Evolutionary conservation across 2,888 invertebrate genomes (phyloP), one percentile per base, ranked within the genome.

Genomic region (Heliothis peltigera): DNA sequence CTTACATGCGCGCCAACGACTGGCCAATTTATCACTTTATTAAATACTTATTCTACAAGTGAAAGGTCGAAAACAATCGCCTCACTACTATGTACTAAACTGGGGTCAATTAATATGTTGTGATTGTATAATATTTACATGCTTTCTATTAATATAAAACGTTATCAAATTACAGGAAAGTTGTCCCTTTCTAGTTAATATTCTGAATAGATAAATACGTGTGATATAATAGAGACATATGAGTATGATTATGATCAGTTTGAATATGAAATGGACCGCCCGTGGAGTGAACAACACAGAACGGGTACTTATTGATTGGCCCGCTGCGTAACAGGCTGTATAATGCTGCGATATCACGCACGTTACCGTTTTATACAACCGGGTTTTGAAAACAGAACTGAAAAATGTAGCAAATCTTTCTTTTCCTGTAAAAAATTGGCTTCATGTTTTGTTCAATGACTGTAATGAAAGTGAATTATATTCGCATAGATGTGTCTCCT

Each of bases 191-290:
- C 66, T 63, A 51, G 43, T 68, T 64, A 66, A 68, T 58, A 76
- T 76, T 74, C 70, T 18, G 63, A 74, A 74, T 70, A 55, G 60
- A 62, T 73, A 75, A 73, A 60, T 73, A 61, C 57, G 52, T 67
- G 52, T 67, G 64, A 68, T 70, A 70, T 76, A 66, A 74, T 70
- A 71, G 48, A 48, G 44, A 58, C 22, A 43, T 63, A 61, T 55
- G 46, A 48, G 19, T 43, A 64, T 69, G 70, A 75, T 75, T 79
- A 77, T 59, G 66, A 77, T 39, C 52, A 35, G 57, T 48, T 62
- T 72, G 64, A 72, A 75, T 70, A 70, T 63, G 60, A 67, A 72
- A 72, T 43, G 59, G 62, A 67, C 75, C 77, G 59, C 80, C 79
- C 64, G 77, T 68, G 59, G 77, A 12, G 54, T 32, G 52, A 54